phyloP scores from a whole-genome alignment of 1,140 invertebrate genomes.

The Antheraea pernyi region DNA sequence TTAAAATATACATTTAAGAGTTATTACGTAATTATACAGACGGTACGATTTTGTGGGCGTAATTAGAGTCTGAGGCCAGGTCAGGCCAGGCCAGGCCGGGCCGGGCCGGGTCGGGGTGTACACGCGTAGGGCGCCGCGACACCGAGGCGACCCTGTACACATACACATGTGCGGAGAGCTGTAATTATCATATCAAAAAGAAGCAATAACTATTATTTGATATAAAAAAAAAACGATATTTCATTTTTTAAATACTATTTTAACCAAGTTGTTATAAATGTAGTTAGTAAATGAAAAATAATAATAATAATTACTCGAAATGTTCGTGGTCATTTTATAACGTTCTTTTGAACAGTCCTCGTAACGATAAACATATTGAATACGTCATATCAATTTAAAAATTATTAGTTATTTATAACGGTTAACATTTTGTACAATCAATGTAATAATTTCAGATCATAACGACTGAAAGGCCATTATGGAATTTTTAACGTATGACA shows the following conservation, averaged over 20 bases:
- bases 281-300: conserved; percentile 76
- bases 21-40: conserved; percentile 64
- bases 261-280: conserved; percentile 74
- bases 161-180: conserved; percentile 36
- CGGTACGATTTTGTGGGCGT: conserved; percentile 31
- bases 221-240: conserved; percentile 59
- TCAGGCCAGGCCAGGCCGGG: background rate
- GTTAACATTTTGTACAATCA: conserved; percentile 28
- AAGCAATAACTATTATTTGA: conserved; percentile 78
- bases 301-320: conserved; percentile 49
- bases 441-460: conserved; percentile 24
- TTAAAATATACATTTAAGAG: conserved; percentile 73
- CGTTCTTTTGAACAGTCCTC: conserved; percentile 76
- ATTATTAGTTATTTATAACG: conserved; percentile 54
- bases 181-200: conserved; percentile 71
- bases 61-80: conserved; percentile 17
- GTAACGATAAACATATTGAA: conserved; percentile 49
- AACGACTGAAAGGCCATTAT: background rate
- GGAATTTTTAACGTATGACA: background rate
- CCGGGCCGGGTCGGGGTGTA: too few species aligned
- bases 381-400: conserved; percentile 73
- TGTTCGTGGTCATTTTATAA: conserved; percentile 72
- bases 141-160: background rate
- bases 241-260: conserved; percentile 73
- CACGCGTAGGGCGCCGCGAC: too few species aligned